phyloP scores from a whole-genome alignment of 2,888 invertebrate species.

The Leucophora obtusa region DNA sequence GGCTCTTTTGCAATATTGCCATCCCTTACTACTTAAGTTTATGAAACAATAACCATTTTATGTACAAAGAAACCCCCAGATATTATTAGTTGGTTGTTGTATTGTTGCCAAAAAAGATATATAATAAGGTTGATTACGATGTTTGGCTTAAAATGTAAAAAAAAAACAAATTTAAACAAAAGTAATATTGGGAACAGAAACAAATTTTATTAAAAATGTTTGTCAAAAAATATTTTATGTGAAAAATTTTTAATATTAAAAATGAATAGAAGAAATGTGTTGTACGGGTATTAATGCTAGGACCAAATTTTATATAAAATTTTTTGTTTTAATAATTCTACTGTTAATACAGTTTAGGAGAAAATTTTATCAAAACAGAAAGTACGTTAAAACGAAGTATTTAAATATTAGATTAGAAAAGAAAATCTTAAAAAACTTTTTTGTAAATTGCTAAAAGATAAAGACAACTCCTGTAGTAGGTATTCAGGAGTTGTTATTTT shows the following conservation, averaged over 20 bases:
- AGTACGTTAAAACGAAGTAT: no score
- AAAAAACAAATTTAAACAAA: neutral
- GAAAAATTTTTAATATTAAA: neutral
- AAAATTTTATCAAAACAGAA: no score
- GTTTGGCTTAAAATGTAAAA: neutral
- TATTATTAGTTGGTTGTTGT: constrained; percentile 17
- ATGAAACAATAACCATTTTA: neutral
- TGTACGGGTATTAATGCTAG: no score
- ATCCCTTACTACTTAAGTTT: neutral
- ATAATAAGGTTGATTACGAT: neutral
- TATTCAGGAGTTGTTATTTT: no score
- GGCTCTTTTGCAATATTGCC: neutral
- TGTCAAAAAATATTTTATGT: neutral
- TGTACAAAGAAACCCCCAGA: neutral
- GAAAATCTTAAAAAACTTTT: no score
- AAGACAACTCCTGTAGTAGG: no score
- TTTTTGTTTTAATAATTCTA: no score
- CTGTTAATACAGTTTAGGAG: no score
- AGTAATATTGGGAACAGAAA: neutral
- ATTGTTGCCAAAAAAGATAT: constrained; percentile 27
- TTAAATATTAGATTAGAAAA: no score
- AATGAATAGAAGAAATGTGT: neutral
- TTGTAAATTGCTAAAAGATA: no score
- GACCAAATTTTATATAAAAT: no score
- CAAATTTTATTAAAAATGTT: neutral